Evolutionary conservation across 2,888 invertebrate genomes (phyloP).

Genomic region (Blastobasis adustella): DNA sequence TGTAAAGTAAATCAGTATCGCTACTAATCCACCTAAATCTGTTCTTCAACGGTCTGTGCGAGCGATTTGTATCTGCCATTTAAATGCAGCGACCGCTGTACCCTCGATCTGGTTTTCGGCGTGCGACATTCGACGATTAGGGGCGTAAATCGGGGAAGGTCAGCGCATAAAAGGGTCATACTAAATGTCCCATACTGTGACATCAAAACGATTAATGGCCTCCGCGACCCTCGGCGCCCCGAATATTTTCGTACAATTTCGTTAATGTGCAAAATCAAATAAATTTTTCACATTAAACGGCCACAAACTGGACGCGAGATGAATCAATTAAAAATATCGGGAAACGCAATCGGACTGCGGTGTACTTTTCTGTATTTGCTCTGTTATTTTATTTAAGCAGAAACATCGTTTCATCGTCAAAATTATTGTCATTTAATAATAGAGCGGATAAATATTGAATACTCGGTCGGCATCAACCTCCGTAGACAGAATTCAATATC

Average conservation of each 20-base stretch:
- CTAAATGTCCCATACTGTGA: slow-evolving; percentile 73
- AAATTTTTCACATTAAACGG: slow-evolving; percentile 1
- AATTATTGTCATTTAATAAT: no score
- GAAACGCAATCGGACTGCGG: slow-evolving; percentile 5
- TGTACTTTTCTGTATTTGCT: slow-evolving; percentile 1
- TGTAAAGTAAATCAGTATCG: no score
- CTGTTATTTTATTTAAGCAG: no score
- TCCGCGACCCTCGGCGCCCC: slow-evolving; percentile 48
- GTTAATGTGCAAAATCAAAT: slow-evolving; percentile 35
- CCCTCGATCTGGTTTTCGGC: slow-evolving; percentile 40
- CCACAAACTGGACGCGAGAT: neutral
- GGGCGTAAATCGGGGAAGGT: slow-evolving; percentile 51
- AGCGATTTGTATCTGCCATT: slow-evolving; percentile 41
- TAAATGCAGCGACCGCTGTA: slow-evolving; percentile 36
- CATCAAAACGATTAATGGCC: slow-evolving; percentile 71
- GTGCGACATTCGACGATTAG: slow-evolving; percentile 51
- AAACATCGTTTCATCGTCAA: no score
- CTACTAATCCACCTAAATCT: no score
- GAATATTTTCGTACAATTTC: slow-evolving; percentile 63
- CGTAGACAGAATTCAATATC: no score
- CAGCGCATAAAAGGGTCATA: slow-evolving; percentile 68
- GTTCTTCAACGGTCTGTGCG: no score
- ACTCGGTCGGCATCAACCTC: no score
- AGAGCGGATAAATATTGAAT: no score
- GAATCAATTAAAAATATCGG: slow-evolving; percentile 3